phyloP scores from a whole-genome alignment of 2,888 invertebrate species.

The Tachina grossa region DNA sequence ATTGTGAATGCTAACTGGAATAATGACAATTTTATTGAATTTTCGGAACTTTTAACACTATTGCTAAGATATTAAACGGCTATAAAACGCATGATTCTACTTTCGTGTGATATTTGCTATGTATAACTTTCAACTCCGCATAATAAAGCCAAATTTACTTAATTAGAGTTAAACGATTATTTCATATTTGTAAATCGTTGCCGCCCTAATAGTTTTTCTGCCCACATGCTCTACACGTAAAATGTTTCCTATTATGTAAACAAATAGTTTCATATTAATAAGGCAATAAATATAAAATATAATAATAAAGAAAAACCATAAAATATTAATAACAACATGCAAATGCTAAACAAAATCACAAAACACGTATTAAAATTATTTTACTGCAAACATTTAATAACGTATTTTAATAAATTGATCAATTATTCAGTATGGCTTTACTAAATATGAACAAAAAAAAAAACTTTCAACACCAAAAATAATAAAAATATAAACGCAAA shows the following conservation, averaged over 20 bases:
- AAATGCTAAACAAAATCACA: constrained; percentile 54
- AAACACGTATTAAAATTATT: constrained; percentile 32
- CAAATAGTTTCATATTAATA: constrained; percentile 11
- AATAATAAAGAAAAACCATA: constrained; percentile 19
- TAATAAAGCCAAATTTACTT: no score
- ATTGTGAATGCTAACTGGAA: no score
- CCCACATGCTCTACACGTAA: not conserved
- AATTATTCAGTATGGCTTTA: constrained; percentile 44
- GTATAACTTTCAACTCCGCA: no score
- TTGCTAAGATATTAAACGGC: no score
- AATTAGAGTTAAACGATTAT: no score
- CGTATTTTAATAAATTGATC: constrained; percentile 14
- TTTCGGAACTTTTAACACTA: no score
- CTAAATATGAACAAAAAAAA: constrained; percentile 35
- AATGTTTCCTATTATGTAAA: constrained; percentile 37
- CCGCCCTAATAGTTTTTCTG: constrained; percentile 6
- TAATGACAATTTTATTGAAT: no score
- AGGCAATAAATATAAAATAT: constrained; percentile 7
- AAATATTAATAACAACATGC: constrained; percentile 54
- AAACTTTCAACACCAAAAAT: constrained; percentile 64
- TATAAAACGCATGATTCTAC: no score
- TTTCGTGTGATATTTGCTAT: no score
- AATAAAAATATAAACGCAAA: not conserved
- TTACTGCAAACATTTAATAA: constrained; percentile 23
- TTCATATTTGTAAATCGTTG: not conserved